Base-by-base conservation (phyloP, 2,113 vertebrate genomes). In the Otis tarda region DNA sequence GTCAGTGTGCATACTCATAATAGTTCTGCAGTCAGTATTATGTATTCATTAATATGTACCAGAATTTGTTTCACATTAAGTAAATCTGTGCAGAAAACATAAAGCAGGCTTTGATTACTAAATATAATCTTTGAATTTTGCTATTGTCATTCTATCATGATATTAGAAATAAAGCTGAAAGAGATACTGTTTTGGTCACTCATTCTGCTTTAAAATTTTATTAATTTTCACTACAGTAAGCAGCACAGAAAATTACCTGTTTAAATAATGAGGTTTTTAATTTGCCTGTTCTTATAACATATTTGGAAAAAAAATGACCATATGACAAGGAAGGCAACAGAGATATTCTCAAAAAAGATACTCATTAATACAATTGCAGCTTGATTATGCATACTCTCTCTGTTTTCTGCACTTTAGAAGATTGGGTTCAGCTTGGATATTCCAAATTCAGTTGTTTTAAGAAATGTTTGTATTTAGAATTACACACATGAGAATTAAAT, bases 31-130 rank as follows among this genome's bases (percentile, higher is more conserved):
- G 23, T 69, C 37, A 69, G 3, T 55, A 56, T 45, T 91, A 73
- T 30, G 20, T 90, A 75, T 77, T 79, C 28, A 61, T 78, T 65
- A 64, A 37, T 30, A 83, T 53, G 49, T 83, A 83, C 89, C 27
- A 39, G 12, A 91, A 93, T 94, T 75, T 95, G 27, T 88, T 94
- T 94, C 41, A 68, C 50, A 83, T 83, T 27, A 94, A 92, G 52
- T 90, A 88, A 87, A 60, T 70, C 28, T 43, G 15, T 57, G 27
- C 20, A 85, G 76, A 77, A 74, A 65, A 69, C 31, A 28, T 84
- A 78, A 74, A 95, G 33, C 27, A 59, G 61, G 31, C 35, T 93
- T 71, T 64, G 69, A 59, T 61, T 81, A 85, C 39, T 35, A 57
- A 70, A 70, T 82, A 78, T 49, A 64, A 41, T 9, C 16, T 59